Evolutionary conservation across 2,113 vertebrate genomes (phyloP).

Genomic region (Sebastes fasciatus): DNA sequence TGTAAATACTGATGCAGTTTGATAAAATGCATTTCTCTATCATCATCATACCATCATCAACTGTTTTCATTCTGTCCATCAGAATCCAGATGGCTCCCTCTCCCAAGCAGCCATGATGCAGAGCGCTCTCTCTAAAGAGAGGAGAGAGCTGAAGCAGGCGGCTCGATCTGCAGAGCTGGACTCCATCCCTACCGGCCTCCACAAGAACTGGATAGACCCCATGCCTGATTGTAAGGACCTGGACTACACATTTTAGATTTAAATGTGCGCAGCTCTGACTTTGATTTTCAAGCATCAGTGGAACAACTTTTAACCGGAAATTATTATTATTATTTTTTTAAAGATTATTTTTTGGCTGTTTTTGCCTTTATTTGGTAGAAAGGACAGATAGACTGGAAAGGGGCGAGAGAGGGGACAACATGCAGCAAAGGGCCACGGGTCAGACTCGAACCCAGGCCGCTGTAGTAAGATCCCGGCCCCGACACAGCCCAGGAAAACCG

Average conservation of each 20-base stretch:
- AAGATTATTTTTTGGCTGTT: too few relatives aligned
- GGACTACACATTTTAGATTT: not conserved
- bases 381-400: too few relatives aligned
- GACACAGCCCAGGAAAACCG: too few relatives aligned
- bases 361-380: too few relatives aligned
- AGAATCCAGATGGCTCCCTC: slow-evolving; percentile 95
- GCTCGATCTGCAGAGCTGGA: slow-evolving; percentile 95
- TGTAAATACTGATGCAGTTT: not conserved
- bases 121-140: slow-evolving; percentile 92
- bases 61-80: not conserved
- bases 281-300: not conserved
- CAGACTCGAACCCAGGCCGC: too few relatives aligned
- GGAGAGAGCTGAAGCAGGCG: slow-evolving; percentile 92
- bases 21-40: not conserved
- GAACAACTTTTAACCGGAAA: not conserved
- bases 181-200: slow-evolving; percentile 93
- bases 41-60: not conserved
- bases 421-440: too few relatives aligned
- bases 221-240: slow-evolving; percentile 89
- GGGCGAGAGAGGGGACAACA: too few relatives aligned
- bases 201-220: slow-evolving; percentile 96
- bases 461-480: too few relatives aligned
- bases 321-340: too few relatives aligned
- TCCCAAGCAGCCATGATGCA: slow-evolving; percentile 99
- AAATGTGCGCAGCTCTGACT: not conserved